A percentile compares a stretch with the other conserved stretches of the same genome.
These are phyloP conservation scores for Steatocranus sp. DNA, from an alignment of 2,797 vertebrate species.

Conservation along the genomic window DNA sequence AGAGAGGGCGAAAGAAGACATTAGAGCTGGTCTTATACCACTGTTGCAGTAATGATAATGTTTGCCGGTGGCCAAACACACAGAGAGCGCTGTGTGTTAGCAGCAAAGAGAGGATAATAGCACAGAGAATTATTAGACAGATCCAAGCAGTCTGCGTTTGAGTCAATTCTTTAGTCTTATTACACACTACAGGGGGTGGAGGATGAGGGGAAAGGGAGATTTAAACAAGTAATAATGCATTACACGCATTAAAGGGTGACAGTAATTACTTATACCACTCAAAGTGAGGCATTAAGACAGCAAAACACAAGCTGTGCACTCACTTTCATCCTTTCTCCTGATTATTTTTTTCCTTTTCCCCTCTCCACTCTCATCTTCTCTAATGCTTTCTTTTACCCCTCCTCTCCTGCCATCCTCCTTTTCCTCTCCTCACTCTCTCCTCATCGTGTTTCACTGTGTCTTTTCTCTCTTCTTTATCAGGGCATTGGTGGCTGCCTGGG, in stretches of 20 bases:
- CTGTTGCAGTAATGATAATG: constrained; percentile 60
- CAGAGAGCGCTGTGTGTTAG: constrained; percentile 41
- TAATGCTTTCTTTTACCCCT: not conserved
- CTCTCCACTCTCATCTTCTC: not conserved
- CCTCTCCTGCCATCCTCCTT: not conserved
- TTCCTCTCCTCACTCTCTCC: not conserved
- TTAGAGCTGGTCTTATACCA: constrained; percentile 29
- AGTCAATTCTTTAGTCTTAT: constrained; percentile 69
- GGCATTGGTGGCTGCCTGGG: constrained; percentile 49
- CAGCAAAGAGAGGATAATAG: constrained; percentile 61
- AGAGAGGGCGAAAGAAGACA: not conserved
- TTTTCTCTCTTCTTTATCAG: constrained; percentile 53
- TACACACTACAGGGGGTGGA: constrained; percentile 50
- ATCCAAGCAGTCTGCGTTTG: constrained; percentile 54
- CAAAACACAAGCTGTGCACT: constrained; percentile 41
- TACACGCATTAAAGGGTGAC: constrained; percentile 56
- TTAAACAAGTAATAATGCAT: constrained; percentile 64
- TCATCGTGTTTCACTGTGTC: constrained; percentile 9
- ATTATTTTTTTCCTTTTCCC: constrained; percentile 2
- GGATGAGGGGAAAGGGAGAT: constrained; percentile 10
- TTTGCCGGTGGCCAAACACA: constrained; percentile 62
- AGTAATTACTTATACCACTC: constrained; percentile 63
- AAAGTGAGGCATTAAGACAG: constrained; percentile 35
- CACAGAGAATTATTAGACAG: constrained; percentile 63
- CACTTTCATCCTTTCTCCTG: constrained; percentile 9